Evolutionary conservation across 2,888 invertebrate species (phyloP).

Genomic region (Megastigmus dorsalis): DNA sequence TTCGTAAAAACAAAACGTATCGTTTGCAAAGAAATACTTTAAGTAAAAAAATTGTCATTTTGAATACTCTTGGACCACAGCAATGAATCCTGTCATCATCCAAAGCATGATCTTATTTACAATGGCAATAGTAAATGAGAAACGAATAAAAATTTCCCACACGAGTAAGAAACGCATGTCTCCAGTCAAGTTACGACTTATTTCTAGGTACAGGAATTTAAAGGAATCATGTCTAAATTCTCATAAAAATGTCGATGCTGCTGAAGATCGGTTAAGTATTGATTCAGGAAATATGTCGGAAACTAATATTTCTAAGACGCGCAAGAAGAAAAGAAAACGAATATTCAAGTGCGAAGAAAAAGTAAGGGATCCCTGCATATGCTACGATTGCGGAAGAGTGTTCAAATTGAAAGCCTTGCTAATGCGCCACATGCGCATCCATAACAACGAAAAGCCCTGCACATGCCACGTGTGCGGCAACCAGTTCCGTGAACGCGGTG

Average conservation of each 20-base stretch:
- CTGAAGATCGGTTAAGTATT: too few relatives aligned
- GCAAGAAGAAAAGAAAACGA: neutral
- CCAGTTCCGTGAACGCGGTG: slow-evolving; percentile 71
- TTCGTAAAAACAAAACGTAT: too few relatives aligned
- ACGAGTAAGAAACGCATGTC: slow-evolving; percentile 24
- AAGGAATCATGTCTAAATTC: too few relatives aligned
- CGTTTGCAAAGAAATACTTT: neutral
- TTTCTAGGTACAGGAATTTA: slow-evolving; percentile 69
- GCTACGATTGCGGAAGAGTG: slow-evolving; percentile 75
- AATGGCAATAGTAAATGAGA: neutral
- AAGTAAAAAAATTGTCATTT: slow-evolving; percentile 5
- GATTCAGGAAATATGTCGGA: too few relatives aligned
- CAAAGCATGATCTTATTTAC: neutral
- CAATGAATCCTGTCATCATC: neutral
- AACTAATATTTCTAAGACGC: too few relatives aligned
- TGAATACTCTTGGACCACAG: neutral
- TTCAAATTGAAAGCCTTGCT: slow-evolving; percentile 76
- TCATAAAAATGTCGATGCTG: too few relatives aligned
- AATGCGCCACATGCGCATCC: slow-evolving; percentile 75
- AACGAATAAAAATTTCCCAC: neutral
- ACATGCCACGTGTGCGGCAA: slow-evolving; percentile 74
- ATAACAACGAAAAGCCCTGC: slow-evolving; percentile 71
- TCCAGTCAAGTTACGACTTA: slow-evolving; percentile 70
- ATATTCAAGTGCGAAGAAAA: neutral
- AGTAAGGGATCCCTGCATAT: slow-evolving; percentile 57